phyloP scores from a whole-genome alignment of 2,888 invertebrate species.

The Drosophila birchii region DNA sequence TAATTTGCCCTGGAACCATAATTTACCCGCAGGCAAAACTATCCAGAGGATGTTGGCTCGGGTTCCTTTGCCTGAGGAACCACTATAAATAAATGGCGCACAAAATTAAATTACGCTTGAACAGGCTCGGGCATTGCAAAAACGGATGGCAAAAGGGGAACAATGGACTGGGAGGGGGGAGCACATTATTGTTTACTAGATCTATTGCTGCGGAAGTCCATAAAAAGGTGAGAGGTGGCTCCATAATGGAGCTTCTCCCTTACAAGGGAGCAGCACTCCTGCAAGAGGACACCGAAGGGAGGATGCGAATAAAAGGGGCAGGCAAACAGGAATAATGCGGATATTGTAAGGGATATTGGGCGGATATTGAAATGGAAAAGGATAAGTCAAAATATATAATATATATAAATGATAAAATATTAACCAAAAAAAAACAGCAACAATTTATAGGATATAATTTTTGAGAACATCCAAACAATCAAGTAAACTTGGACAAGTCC shows the following conservation, averaged over 20 bases:
- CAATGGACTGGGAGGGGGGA: constrained; percentile 2
- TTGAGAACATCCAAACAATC: too few relatives aligned
- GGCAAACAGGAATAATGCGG: constrained; percentile 7
- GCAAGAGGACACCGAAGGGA: not conserved
- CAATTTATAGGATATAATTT: too few relatives aligned
- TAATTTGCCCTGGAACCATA: constrained; percentile 66
- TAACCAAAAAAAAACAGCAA: too few relatives aligned
- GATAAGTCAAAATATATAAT: too few relatives aligned
- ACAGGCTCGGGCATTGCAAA: constrained; percentile 31
- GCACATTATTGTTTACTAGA: constrained; percentile 59
- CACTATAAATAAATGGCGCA: constrained; percentile 76
- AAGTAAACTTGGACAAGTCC: not conserved
- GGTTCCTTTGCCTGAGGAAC: constrained; percentile 36
- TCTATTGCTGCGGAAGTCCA: constrained; percentile 74
- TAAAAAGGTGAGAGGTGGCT: constrained; percentile 54
- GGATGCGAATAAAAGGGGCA: not conserved
- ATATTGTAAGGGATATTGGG: constrained; percentile 5
- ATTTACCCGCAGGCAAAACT: constrained; percentile 59
- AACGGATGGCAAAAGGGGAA: constrained; percentile 10
- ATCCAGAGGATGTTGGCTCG: constrained; percentile 20
- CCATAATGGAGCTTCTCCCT: constrained; percentile 31
- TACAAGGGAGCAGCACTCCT: constrained; percentile 4
- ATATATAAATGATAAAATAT: too few relatives aligned
- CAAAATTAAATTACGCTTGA: constrained; percentile 76
- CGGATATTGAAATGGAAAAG: constrained; percentile 8